A percentile compares a stretch with the other conserved stretches of the same genome.
These are phyloP conservation scores for Calidris pugnax DNA, from an alignment of 2,113 vertebrate species.

Conservation along the genomic window DNA sequence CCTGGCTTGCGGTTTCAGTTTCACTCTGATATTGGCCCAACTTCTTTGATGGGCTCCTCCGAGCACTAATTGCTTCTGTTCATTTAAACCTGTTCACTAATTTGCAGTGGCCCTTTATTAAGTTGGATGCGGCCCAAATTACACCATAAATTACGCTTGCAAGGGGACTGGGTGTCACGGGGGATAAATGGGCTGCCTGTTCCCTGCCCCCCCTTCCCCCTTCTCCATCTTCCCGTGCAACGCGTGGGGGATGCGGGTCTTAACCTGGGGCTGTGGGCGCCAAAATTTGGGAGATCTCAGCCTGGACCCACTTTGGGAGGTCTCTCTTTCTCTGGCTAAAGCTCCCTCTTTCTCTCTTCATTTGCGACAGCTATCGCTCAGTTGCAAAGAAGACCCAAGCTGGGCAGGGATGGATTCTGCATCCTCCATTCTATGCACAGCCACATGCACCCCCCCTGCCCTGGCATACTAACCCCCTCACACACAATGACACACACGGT, in stretches of 20 bases:
- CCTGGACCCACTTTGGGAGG: background rate
- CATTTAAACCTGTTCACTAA: constrained; percentile 79
- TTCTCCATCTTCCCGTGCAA: background rate
- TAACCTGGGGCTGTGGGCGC: background rate
- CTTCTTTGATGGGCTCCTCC: constrained; percentile 74
- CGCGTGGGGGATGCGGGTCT: fast-evolving
- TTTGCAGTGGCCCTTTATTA: constrained; percentile 78
- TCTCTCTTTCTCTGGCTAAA: background rate
- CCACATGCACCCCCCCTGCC: fast-evolving
- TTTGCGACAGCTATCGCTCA: fast-evolving
- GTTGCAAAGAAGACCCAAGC: background rate
- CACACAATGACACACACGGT: fast-evolving
- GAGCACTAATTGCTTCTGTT: constrained; percentile 79
- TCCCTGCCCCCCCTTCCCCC: background rate
- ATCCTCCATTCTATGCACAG: fast-evolving
- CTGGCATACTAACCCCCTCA: background rate
- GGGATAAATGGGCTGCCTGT: constrained; percentile 63
- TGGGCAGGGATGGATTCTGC: background rate
- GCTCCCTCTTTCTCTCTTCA: background rate
- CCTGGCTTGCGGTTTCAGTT: constrained; percentile 63
- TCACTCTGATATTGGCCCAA: constrained; percentile 65
- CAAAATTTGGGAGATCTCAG: background rate
- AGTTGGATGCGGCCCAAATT: constrained; percentile 77
- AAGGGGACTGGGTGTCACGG: background rate
- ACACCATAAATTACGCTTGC: constrained; percentile 71